phyloP scores from a whole-genome alignment of 2,797 vertebrate genomes.

The Chelon auratus region DNA sequence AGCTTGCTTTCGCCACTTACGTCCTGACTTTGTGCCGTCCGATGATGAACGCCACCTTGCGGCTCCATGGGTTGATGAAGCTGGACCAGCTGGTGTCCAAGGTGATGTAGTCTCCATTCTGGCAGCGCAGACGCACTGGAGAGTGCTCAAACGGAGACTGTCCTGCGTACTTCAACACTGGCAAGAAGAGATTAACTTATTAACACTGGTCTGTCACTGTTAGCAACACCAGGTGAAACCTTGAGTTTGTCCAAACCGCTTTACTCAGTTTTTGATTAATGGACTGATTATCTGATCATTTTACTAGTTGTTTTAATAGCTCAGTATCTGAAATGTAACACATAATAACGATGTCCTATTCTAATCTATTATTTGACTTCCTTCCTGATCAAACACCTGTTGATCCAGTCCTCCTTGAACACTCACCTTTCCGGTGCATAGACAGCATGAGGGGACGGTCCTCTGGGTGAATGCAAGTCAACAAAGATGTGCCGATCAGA shows the following conservation, averaged over 20 bases:
- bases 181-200: neutral
- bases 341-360: neutral
- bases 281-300: neutral
- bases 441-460: conserved; percentile 90
- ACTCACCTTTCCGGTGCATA: conserved; percentile 89
- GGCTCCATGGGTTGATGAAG: conserved; percentile 93
- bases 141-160: conserved; percentile 91
- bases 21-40: conserved; percentile 93
- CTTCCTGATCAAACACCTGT: neutral
- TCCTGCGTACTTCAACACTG: conserved; percentile 88
- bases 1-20: conserved; percentile 75
- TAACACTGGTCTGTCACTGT: neutral
- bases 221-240: neutral
- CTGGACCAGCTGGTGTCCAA: conserved; percentile 94
- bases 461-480: conserved; percentile 89
- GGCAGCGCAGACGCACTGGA: conserved; percentile 89
- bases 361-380: neutral
- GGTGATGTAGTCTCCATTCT: conserved; percentile 91
- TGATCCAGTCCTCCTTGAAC: neutral
- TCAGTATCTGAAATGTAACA: neutral
- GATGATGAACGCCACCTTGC: conserved; percentile 92
- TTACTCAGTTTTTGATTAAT: conserved; percentile 1
- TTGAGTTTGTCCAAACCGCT: neutral
- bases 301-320: neutral
- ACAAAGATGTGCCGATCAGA: conserved; percentile 89